phyloP scores from a whole-genome alignment of 2,888 invertebrate species.

The Heliconius sara region DNA sequence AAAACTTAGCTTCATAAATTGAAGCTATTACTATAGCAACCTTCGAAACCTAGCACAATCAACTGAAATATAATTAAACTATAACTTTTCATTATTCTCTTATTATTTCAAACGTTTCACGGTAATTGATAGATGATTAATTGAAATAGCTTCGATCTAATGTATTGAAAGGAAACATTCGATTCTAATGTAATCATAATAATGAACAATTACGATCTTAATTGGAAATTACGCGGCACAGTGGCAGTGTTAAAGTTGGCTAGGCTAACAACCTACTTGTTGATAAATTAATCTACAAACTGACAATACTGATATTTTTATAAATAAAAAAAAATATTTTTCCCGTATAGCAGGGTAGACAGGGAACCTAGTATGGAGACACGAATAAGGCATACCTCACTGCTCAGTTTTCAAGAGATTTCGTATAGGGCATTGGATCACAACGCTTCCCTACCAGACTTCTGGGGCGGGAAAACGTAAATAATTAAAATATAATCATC shows the following conservation, averaged over 20 bases:
- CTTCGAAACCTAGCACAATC: no score
- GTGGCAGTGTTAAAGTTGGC: background rate
- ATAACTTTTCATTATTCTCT: background rate
- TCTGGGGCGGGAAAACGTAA: no score
- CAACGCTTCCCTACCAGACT: no score
- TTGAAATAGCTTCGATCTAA: slow-evolving; percentile 2
- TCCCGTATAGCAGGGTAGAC: background rate
- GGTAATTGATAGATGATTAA: background rate
- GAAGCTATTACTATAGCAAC: no score
- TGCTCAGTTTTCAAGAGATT: no score
- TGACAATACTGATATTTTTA: no score
- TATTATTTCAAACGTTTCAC: background rate
- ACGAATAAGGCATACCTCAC: background rate
- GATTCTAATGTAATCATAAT: slow-evolving; percentile 1
- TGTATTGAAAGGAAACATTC: slow-evolving; percentile 11
- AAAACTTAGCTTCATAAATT: no score
- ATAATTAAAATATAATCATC: no score
- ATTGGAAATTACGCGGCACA: background rate
- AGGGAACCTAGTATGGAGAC: background rate
- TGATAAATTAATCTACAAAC: background rate
- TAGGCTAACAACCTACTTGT: background rate
- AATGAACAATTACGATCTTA: background rate
- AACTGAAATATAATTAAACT: background rate
- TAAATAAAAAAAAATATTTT: no score
- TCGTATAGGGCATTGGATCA: no score